Base-by-base conservation (phyloP, 1,140 invertebrate species). In the Drosophila bocki region DNA sequence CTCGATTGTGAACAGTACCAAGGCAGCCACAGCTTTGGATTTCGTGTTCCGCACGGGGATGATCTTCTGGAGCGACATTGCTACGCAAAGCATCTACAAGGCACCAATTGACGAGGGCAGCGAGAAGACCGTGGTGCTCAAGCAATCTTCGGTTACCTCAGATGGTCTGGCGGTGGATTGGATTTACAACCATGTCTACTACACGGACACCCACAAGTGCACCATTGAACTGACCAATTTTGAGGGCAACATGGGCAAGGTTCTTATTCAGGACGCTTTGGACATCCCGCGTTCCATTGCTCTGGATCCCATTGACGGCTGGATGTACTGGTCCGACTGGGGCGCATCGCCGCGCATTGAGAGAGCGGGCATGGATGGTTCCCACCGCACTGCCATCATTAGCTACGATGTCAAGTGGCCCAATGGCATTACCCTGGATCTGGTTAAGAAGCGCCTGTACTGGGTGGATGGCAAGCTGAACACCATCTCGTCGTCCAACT, bases 301-400 rank as follows among this genome's bases (percentile, higher is more conserved):
- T 15, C 93, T 99, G 12, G 98, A 99, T 95, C 99, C 99, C 32
- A 93, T 97, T n/a, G 96, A 98, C 81, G 98, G 98, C 5, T 98
- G 97, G 96, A 97, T 99, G 96, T 99, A 97, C 93, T 99, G 98
- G 98, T 98, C 97, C 1, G 98, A 99, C 92, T 99, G 98, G 98
- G 98, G 98, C 71, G 94, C 96, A 64, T 95, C 95, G 50, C 95
- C 98, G n/a, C 96, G 97, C 83, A 99, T 99, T 76, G 98, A 99
- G 93, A 94, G 97, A 63, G 97, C 98, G 42, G 96, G 96, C 44
- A 98, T 99, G 97, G 99, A 99, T 92, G 99, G 99, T 17, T 96
- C 96, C 13, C 96, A 98, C 87, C 94, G 98, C n/a, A 95, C 96
- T 91, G 95, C 96, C 5, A 97, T 99, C 76, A 96, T 99, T 3